phyloP scores from a whole-genome alignment of 2,888 invertebrate genomes.

The Cryptus viduatorius region DNA sequence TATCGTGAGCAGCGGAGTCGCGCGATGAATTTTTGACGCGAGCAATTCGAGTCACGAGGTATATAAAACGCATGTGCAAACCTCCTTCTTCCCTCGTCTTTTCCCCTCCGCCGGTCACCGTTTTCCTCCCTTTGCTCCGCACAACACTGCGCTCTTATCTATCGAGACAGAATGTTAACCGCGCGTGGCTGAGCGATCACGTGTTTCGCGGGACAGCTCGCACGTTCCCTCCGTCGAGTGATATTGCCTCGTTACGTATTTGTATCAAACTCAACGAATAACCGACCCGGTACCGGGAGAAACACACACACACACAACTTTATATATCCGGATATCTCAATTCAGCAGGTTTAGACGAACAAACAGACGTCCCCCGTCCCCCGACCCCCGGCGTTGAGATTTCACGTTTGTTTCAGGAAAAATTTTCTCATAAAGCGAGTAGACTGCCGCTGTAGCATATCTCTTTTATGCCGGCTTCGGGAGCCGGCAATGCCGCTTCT shows the following conservation, averaged over 20 bases:
- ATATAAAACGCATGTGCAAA: conserved; percentile 20
- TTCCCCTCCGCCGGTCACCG: background rate
- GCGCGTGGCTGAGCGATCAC: conserved; percentile 27
- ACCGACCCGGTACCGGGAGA: too few relatives aligned
- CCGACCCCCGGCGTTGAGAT: background rate
- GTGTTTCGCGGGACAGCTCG: conserved; percentile 14
- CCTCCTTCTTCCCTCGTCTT: background rate
- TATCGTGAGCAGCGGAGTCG: background rate
- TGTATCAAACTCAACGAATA: background rate
- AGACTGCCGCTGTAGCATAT: conserved; percentile 40
- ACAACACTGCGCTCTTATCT: conserved; percentile 4
- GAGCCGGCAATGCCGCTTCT: conserved; percentile 40
- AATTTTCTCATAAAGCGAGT: conserved; percentile 42
- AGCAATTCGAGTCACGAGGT: conserved; percentile 17
- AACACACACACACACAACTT: too few relatives aligned
- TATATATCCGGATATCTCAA: conserved; percentile 18
- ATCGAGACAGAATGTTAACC: background rate
- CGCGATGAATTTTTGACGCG: conserved; percentile 27
- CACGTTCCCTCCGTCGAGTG: conserved; percentile 20
- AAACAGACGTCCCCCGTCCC: too few relatives aligned
- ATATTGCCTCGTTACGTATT: conserved; percentile 20
- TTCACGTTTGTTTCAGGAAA: conserved; percentile 32
- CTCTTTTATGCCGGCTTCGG: conserved; percentile 50
- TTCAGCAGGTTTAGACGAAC: background rate
- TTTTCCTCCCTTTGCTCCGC: background rate